A percentile compares a stretch with the other conserved stretches of the same genome.
These are phyloP conservation scores for Ursus arctos DNA, from an alignment of 2,113 vertebrate genomes.

Conservation along the genomic window DNA sequence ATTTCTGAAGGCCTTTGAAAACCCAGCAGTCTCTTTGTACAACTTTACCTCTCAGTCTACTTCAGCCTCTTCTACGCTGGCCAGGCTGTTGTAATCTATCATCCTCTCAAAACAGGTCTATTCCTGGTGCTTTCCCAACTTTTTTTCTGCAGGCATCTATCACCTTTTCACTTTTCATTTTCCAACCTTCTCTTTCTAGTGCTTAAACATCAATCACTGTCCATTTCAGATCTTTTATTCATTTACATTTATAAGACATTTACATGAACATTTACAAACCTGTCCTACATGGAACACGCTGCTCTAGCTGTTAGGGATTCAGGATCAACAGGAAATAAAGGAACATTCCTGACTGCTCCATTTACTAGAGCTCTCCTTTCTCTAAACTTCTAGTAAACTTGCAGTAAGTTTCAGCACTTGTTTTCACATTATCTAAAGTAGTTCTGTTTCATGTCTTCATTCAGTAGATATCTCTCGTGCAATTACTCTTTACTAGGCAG, in stretches of 20 bases:
- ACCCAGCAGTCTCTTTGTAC: neutral
- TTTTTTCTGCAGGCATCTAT: neutral
- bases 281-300: neutral
- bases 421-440: neutral
- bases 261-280: neutral
- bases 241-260: neutral
- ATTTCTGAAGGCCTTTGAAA: neutral
- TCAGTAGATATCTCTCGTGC: neutral
- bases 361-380: neutral
- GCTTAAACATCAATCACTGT: neutral
- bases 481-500: neutral
- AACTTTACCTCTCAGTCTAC: neutral
- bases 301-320: neutral
- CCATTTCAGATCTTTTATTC: neutral
- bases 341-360: neutral
- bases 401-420: neutral
- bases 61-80: neutral
- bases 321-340: neutral
- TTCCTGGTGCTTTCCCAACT: neutral
- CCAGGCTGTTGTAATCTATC: neutral
- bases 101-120: neutral
- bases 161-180: neutral
- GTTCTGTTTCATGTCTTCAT: conserved; percentile 23
- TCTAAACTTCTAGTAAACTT: neutral
- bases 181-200: neutral